Evolutionary conservation across 2,113 vertebrate species (phyloP).

Genomic region (Mungos mungo): DNA sequence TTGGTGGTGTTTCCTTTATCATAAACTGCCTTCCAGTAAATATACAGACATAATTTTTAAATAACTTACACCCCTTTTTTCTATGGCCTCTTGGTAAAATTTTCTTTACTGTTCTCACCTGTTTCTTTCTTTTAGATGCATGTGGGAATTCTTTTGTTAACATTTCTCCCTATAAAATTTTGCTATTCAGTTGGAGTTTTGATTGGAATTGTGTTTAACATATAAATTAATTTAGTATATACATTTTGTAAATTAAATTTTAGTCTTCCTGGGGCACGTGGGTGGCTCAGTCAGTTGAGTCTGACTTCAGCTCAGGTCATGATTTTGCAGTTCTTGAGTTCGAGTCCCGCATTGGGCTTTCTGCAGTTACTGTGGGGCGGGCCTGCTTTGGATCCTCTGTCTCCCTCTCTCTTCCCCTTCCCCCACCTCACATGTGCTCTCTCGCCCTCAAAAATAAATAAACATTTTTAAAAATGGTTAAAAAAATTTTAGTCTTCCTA

Average conservation of each 20-base stretch:
- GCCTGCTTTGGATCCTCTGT: too few species aligned
- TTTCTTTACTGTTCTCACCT: not conserved
- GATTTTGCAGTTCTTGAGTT: too few species aligned
- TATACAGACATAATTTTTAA: not conserved
- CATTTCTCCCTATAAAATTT: not conserved
- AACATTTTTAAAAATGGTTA: too few species aligned
- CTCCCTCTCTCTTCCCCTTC: too few species aligned
- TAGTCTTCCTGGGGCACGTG: not conserved
- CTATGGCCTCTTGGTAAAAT: not conserved
- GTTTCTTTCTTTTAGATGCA: not conserved
- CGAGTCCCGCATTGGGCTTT: too few species aligned
- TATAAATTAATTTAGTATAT: slow-evolving; percentile 1
- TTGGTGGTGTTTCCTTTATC: not conserved
- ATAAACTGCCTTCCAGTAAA: not conserved
- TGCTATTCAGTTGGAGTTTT: not conserved
- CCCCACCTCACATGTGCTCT: too few species aligned
- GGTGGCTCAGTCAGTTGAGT: too few species aligned
- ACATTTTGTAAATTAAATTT: slow-evolving; percentile 3
- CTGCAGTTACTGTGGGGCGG: too few species aligned
- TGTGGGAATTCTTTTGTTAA: not conserved
- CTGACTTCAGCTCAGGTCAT: too few species aligned
- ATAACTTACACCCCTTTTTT: not conserved
- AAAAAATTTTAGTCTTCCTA: not conserved
- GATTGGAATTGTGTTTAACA: not conserved
- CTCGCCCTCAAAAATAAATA: too few species aligned